A percentile compares a stretch with the other conserved stretches of the same genome.
phyloP scores from a whole-genome alignment of 2,113 vertebrate genomes.

The Oreochromis spilurus region DNA sequence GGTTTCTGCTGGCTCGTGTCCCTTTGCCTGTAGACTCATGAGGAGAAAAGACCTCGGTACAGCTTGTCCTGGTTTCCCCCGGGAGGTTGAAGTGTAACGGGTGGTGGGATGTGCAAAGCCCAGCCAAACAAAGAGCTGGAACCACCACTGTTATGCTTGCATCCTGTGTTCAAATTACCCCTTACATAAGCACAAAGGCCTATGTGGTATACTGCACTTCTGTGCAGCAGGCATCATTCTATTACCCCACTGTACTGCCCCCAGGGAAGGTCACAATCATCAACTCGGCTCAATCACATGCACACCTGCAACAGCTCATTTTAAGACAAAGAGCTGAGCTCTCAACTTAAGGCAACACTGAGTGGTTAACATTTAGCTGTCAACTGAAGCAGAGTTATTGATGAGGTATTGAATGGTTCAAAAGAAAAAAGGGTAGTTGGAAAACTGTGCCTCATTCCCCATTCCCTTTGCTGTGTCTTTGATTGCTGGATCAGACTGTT shows the following conservation, averaged over 20 bases:
- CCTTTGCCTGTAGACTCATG: conserved; percentile 10
- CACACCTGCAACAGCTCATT: conserved; percentile 43
- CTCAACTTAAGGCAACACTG: not conserved
- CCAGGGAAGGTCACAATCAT: conserved; percentile 41
- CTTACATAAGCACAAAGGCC: conserved; percentile 37
- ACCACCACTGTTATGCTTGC: not conserved
- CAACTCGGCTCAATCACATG: conserved; percentile 24
- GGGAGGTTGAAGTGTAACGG: conserved; percentile 7
- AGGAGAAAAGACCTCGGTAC: not conserved
- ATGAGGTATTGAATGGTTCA: conserved; percentile 20
- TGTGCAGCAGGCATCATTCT: conserved; percentile 10
- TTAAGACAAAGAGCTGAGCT: conserved; percentile 19
- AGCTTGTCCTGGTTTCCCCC: conserved; percentile 5
- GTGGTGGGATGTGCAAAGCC: conserved; percentile 43
- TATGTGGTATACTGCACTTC: conserved; percentile 20
- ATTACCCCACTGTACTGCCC: conserved; percentile 15
- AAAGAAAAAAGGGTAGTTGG: not conserved
- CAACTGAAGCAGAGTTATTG: conserved; percentile 17
- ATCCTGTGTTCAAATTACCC: conserved; percentile 28
- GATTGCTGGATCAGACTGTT: conserved; percentile 45
- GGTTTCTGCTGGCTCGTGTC: conserved; percentile 15
- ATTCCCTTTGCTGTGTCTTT: not conserved
- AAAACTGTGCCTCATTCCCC: conserved; percentile 18
- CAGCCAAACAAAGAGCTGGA: conserved; percentile 39
- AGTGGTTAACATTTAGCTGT: not conserved